These are phyloP conservation scores for Apostichopus californicus DNA, from an alignment of 35 echinoderm and acorn worm genomes.

Conservation along the genomic window DNA sequence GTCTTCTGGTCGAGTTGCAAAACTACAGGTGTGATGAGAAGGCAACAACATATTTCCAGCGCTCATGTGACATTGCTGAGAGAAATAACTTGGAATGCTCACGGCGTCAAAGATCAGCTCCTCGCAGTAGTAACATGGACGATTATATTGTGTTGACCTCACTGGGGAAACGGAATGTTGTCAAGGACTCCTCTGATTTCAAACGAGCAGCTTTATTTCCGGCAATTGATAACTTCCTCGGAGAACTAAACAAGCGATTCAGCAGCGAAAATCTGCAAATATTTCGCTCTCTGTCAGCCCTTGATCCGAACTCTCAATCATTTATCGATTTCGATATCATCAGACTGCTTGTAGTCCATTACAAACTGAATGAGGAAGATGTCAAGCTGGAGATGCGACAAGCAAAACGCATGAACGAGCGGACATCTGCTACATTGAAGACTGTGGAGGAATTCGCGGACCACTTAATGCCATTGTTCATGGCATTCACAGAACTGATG, in stretches of 20 bases:
- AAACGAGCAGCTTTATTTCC: slow-evolving; percentile 27
- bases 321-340: slow-evolving; percentile 39
- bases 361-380: slow-evolving; percentile 48
- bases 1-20: slow-evolving; percentile 41
- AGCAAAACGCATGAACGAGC: slow-evolving; percentile 49
- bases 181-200: slow-evolving; percentile 2
- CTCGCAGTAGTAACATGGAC: slow-evolving; percentile 2
- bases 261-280: slow-evolving; percentile 35
- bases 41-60: slow-evolving; percentile 30
- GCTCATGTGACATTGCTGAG: slow-evolving; percentile 44
- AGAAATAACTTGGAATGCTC: slow-evolving; percentile 29
- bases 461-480: slow-evolving; percentile 38
- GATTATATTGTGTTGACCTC: slow-evolving; percentile 1
- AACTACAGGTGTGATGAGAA: slow-evolving; percentile 40
- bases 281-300: slow-evolving; percentile 35
- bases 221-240: slow-evolving; percentile 13
- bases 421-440: slow-evolving; percentile 6
- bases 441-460: slow-evolving; percentile 40
- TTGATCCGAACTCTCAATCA: slow-evolving; percentile 22
- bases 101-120: not conserved
- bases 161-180: slow-evolving; percentile 29
- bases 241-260: slow-evolving; percentile 49
- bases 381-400: slow-evolving; percentile 46
- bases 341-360: slow-evolving; percentile 48
- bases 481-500: slow-evolving; percentile 30